Percentiles rank a stretch among this genome's conserved stretches.
Evolutionary conservation across 2,888 invertebrate species (phyloP).

Genomic region (Galerucella nymphaeae): DNA sequence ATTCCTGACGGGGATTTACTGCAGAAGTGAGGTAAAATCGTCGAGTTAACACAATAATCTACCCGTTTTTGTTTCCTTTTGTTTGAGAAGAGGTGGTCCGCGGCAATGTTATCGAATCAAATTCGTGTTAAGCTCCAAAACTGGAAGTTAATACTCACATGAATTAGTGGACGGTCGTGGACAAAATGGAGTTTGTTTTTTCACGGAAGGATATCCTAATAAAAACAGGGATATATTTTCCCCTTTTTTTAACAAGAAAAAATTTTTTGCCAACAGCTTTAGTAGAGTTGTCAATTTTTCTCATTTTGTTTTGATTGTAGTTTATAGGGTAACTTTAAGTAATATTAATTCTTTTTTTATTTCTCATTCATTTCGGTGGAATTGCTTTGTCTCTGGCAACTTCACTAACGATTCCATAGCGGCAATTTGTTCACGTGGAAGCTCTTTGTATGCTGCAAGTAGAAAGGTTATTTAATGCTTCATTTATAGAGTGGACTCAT

Average conservation of each 20-base stretch:
- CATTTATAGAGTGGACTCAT: no score
- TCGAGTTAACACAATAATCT: slow-evolving; percentile 38
- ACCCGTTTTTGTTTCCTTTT: slow-evolving; percentile 25
- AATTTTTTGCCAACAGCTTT: slow-evolving; percentile 1
- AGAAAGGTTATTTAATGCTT: no score
- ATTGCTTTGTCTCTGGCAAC: no score
- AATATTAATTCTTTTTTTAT: not conserved
- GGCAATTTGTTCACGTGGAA: no score
- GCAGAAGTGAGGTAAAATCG: slow-evolving; percentile 33
- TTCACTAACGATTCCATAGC: no score
- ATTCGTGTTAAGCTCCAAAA: slow-evolving; percentile 25
- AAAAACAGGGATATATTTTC: slow-evolving; percentile 7
- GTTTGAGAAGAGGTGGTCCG: slow-evolving; percentile 14
- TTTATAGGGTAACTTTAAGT: not conserved
- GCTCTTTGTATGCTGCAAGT: no score
- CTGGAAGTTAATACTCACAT: slow-evolving; percentile 25
- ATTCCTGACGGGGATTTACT: slow-evolving; percentile 27
- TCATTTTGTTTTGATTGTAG: not conserved
- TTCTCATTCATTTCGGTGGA: not conserved
- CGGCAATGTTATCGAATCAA: slow-evolving; percentile 28
- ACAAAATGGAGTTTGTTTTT: slow-evolving; percentile 12
- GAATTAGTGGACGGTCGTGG: slow-evolving; percentile 27
- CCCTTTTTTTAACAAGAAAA: not conserved
- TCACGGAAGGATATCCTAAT: not conserved
- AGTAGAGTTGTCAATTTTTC: slow-evolving; percentile 6